Percentiles rank a stretch among this genome's conserved stretches.
These are phyloP conservation scores for Arizona elegans DNA, from an alignment of 2,113 vertebrate species.

Conservation along the genomic window DNA sequence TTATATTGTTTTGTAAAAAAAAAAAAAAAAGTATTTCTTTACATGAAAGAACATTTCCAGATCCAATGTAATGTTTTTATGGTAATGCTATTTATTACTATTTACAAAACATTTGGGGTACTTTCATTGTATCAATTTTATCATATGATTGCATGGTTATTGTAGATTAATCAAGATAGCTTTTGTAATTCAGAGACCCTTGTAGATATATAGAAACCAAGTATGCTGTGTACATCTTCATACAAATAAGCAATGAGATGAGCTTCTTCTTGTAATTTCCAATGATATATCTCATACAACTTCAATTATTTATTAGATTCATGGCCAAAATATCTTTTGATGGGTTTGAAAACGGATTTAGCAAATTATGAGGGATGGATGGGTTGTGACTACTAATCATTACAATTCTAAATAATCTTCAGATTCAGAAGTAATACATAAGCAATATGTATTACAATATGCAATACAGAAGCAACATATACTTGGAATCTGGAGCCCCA, in stretches of 20 bases:
- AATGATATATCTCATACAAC: not conserved
- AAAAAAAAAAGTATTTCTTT: not conserved
- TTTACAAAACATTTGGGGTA: not conserved
- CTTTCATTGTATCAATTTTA: not conserved
- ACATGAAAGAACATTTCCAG: not conserved
- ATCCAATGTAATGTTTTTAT: not conserved
- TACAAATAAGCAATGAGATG: not conserved
- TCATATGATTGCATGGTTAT: not conserved
- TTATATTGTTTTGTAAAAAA: not conserved
- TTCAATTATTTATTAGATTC: not conserved
- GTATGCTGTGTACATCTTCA: not conserved
- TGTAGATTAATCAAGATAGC: not conserved
- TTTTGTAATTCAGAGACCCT: not conserved
- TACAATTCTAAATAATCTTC: not conserved
- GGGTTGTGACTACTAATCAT: not conserved
- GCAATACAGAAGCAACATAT: not conserved
- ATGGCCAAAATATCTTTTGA: not conserved
- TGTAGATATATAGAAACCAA: not conserved
- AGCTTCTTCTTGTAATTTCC: not conserved
- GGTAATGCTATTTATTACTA: not conserved
- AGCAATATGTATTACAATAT: not conserved
- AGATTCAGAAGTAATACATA: not conserved
- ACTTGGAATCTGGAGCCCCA: not conserved
- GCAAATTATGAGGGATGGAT: not conserved
- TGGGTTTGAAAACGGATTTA: not conserved